These are phyloP conservation scores for Gobio gobio DNA, from an alignment of 2,113 vertebrate species.

Conservation along the genomic window DNA sequence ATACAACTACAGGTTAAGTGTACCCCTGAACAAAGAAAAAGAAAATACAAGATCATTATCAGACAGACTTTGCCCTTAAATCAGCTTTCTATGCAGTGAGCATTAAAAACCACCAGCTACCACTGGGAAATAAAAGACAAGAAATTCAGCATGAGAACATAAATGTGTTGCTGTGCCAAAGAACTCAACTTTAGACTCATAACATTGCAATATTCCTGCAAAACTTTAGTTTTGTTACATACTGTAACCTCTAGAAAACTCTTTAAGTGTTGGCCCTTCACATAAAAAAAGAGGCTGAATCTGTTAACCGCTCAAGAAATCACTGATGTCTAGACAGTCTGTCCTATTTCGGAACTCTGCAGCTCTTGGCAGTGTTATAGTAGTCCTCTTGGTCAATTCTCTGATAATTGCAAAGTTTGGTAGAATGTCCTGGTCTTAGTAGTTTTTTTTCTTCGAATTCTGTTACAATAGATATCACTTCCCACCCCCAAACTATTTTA, in stretches of 20 bases:
- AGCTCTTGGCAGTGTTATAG: too few species aligned
- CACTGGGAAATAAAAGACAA: neutral
- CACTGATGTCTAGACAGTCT: slow-evolving; percentile 8
- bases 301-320: slow-evolving; percentile 3
- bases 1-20: neutral
- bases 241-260: neutral
- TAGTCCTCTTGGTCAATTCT: neutral
- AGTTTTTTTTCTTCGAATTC: neutral
- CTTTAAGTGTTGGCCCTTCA: neutral
- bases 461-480: neutral
- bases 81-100: neutral
- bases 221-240: neutral
- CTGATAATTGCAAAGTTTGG: neutral
- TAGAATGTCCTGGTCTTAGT: neutral
- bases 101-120: neutral
- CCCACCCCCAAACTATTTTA: neutral
- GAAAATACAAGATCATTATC: too few species aligned
- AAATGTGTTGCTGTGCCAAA: neutral
- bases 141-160: neutral
- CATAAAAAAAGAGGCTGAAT: neutral
- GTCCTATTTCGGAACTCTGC: neutral
- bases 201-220: neutral
- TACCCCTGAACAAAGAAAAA: too few species aligned
- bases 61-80: neutral
- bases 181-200: neutral